Conservation (phyloP, 2,888 invertebrate species). For the Neoitamus cyanurus region DNA sequence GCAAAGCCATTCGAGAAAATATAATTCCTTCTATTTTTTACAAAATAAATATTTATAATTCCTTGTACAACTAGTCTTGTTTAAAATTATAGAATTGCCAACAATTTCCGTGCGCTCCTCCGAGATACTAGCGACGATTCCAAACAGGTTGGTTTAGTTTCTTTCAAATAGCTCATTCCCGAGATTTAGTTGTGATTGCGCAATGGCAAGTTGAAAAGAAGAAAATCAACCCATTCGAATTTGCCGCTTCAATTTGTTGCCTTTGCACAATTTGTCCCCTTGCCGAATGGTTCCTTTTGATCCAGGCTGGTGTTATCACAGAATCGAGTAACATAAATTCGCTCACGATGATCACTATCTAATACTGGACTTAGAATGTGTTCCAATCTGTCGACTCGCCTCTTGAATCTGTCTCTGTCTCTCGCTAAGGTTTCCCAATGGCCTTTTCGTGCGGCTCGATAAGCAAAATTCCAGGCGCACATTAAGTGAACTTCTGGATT, state of each 20-base stretch:
- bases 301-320: constrained; percentile 50
- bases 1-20: background rate
- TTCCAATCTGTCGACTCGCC: constrained; percentile 59
- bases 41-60: constrained; percentile 13
- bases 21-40: constrained; percentile 9
- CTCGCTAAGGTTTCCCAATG: constrained; percentile 72
- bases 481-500: constrained; percentile 71
- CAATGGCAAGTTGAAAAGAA: background rate
- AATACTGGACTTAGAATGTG: constrained; percentile 59
- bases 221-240: background rate
- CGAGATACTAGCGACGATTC: background rate
- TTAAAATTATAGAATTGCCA: background rate
- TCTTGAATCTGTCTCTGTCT: constrained; percentile 66
- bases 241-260: background rate
- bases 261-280: background rate
- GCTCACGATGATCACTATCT: constrained; percentile 60
- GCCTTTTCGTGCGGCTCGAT: constrained; percentile 71
- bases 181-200: background rate
- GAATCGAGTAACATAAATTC: constrained; percentile 61
- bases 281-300: background rate
- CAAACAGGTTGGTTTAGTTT: background rate
- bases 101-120: background rate
- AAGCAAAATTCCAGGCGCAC: constrained; percentile 73
- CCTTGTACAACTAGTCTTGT: background rate
- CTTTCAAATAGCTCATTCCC: background rate